Evolutionary conservation across 1,140 invertebrate genomes (phyloP).

Genomic region (Platorchestia sp.): DNA sequence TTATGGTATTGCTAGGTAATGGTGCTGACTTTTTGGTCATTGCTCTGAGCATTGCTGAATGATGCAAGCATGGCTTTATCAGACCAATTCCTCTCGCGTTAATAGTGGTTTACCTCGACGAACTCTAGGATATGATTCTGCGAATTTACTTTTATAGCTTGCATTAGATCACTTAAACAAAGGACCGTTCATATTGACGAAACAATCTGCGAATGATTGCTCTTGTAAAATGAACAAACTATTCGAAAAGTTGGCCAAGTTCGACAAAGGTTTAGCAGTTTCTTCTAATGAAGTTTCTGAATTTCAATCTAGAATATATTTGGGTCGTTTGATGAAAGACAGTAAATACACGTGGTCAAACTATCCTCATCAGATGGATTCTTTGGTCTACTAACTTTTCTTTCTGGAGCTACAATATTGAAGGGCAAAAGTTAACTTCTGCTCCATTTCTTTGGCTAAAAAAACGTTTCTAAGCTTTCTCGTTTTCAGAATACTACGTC

Average conservation of each 20-base stretch:
- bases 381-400: not conserved
- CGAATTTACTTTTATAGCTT: conserved; percentile 21
- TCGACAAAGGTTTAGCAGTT: not conserved
- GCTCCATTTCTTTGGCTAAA: not conserved
- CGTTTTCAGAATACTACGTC: not conserved
- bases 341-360: not conserved
- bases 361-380: not conserved
- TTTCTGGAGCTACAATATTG: not conserved
- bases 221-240: not conserved
- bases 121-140: not conserved
- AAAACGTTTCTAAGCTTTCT: not conserved
- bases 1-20: conserved; percentile 49
- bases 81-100: conserved; percentile 22
- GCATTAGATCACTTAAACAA: conserved; percentile 23
- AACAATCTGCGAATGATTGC: conserved; percentile 32
- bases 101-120: not conserved
- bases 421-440: not conserved
- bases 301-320: not conserved
- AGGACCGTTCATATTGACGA: not conserved
- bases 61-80: conserved; percentile 44
- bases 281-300: not conserved
- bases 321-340: not conserved
- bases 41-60: conserved; percentile 19
- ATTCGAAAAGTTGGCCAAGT: not conserved
- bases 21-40: conserved; percentile 42